phyloP scores from a whole-genome alignment of 2,888 invertebrate genomes.

The Pammene aurita region DNA sequence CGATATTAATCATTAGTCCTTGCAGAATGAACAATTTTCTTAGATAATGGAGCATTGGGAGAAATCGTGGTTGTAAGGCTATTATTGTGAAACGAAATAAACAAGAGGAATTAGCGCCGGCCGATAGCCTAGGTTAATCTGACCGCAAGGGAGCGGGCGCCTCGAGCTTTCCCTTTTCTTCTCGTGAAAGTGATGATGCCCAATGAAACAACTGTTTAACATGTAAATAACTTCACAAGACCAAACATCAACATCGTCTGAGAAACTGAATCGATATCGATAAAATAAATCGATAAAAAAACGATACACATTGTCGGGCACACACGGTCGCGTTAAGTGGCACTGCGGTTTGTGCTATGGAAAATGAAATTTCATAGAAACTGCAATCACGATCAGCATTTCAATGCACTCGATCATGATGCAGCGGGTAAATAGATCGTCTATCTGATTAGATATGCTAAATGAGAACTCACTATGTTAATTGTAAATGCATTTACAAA shows the following conservation, averaged over 20 bases:
- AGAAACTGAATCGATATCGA: constrained; percentile 21
- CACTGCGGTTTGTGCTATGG: constrained; percentile 47
- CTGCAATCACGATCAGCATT: constrained; percentile 53
- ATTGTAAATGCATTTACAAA: constrained; percentile 64
- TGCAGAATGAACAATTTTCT: constrained; percentile 44
- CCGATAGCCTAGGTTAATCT: constrained; percentile 72
- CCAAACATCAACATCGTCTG: constrained; percentile 46
- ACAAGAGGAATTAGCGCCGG: constrained; percentile 75
- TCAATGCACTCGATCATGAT: constrained; percentile 54
- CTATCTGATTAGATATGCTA: constrained; percentile 63
- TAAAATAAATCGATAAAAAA: constrained; percentile 35
- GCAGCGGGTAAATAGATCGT: constrained; percentile 59
- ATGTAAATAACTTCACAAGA: constrained; percentile 30
- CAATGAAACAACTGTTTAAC: constrained; percentile 65
- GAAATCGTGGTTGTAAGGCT: constrained; percentile 62
- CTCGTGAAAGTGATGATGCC: constrained; percentile 81
- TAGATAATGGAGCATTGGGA: constrained; percentile 51
- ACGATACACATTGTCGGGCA: constrained; percentile 36
- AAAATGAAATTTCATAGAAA: constrained; percentile 58
- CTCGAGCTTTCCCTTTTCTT: constrained; percentile 79
- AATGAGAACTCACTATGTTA: constrained; percentile 65
- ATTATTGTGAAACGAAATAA: constrained; percentile 72
- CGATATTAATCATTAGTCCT: not conserved
- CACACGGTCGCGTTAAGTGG: constrained; percentile 44
- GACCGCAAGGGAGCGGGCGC: constrained; percentile 80